Conservation (phyloP, 2,113 vertebrate species). For the Sinocyclocheilus rhinocerous region DNA sequence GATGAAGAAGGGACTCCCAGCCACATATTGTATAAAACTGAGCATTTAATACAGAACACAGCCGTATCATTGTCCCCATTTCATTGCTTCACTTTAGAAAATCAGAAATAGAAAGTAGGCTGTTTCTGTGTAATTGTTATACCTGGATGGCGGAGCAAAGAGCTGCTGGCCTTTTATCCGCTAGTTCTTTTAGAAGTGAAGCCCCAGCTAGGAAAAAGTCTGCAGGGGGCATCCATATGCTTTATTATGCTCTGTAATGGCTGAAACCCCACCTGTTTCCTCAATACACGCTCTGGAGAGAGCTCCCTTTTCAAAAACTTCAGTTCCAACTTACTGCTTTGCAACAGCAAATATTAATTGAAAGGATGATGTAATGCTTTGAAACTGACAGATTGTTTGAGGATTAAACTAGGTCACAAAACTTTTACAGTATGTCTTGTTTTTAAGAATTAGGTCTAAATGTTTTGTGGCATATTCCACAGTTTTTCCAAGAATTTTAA, state of each 20-base stretch:
- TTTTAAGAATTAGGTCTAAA: neutral
- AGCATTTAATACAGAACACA: neutral
- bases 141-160: neutral
- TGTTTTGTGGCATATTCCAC: neutral
- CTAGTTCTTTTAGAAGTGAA: neutral
- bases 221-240: neutral
- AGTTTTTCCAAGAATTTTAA: neutral
- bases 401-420: slow-evolving; percentile 5
- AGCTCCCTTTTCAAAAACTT: slow-evolving; percentile 2
- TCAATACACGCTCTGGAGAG: neutral
- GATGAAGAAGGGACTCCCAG: neutral
- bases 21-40: neutral
- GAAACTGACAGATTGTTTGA: slow-evolving; percentile 5
- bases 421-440: neutral
- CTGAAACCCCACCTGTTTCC: slow-evolving; percentile 4
- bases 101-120: neutral
- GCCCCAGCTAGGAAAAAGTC: neutral
- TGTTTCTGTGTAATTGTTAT: neutral
- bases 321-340: slow-evolving; percentile 17
- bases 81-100: neutral
- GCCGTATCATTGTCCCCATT: too few species aligned
- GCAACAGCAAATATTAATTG: neutral
- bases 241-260: neutral
- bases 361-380: slow-evolving; percentile 26
- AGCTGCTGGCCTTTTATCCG: neutral